Percentiles rank a stretch among this genome's conserved stretches.
These are phyloP conservation scores for Spheniscus mendiculus DNA, from an alignment of 2,113 vertebrate genomes.

Conservation along the genomic window DNA sequence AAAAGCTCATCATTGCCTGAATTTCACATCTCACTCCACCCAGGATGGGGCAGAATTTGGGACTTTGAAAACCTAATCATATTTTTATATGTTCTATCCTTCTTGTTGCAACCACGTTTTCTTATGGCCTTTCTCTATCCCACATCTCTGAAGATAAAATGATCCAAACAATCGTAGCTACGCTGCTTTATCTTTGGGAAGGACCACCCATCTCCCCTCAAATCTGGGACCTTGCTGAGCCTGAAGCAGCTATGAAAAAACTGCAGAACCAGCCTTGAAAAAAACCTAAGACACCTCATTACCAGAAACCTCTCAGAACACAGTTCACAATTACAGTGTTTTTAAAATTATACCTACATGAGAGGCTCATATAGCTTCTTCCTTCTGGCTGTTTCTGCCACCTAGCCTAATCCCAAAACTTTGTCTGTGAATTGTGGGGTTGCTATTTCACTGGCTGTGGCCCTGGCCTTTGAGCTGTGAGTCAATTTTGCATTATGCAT, in stretches of 20 bases:
- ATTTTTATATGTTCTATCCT: neutral
- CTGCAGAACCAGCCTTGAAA: neutral
- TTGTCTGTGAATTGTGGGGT: neutral
- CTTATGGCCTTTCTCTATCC: neutral
- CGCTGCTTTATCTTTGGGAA: neutral
- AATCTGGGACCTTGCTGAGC: neutral
- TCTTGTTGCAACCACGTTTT: neutral
- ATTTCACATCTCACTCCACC: neutral
- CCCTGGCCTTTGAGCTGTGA: constrained; percentile 45
- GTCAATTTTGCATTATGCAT: neutral
- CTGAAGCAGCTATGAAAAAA: neutral
- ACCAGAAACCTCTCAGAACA: neutral
- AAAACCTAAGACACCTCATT: neutral
- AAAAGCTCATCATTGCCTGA: neutral
- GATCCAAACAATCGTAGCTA: neutral
- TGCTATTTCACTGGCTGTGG: neutral
- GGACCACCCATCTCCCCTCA: neutral
- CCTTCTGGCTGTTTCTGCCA: neutral
- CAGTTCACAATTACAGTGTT: neutral
- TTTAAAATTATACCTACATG: neutral
- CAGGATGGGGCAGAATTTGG: neutral
- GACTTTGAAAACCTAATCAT: neutral
- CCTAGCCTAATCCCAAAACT: neutral
- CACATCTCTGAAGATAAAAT: neutral
- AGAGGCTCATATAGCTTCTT: neutral